Base-by-base conservation (phyloP, 2,797 vertebrate species). In the Scolopax bukidnonensis region DNA sequence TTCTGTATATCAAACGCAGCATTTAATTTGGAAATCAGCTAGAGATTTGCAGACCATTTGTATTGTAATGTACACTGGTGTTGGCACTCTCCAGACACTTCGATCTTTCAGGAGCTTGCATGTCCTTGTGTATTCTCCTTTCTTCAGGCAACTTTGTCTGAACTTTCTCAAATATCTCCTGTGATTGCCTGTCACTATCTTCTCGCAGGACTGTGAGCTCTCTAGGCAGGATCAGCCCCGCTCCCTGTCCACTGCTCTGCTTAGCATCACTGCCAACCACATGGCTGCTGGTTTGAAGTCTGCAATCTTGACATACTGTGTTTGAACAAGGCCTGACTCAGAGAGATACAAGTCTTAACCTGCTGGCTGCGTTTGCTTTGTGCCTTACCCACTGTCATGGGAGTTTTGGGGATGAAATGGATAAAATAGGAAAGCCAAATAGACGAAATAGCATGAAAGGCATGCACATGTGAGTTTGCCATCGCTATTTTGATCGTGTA, bases 211-310 rank as follows among this genome's bases (percentile, higher is more conserved):
- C 59, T 69, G 47, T 0, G 9, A 82, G 84, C 74, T 78, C 43
- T 84, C n/a, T 51, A 12, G 76, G n/a, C 75, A 76, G 67, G 71
- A 81, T 77, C 84, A 81, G 48, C 45, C 56, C 69, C 5, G 10
- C 86, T 84, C 87, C 43, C 47, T 15, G 81, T 54, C 80, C 4
- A 1, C 75, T 95, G 82, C 53, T 94, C 74, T 94, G 88, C 61
- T 92, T 93, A 92, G 87, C 89, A 63, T 85, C 87, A 83, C 95
- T 93, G 87, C 87, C 74, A 75, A 80, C 28, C 54, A 13, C 69
- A 13, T 54, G 87, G 65, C 84, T 94, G 57, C 77, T 67, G 30
- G 41, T 89, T 93, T 84, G 59, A 73, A 83, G 65, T 40, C 87
- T 94, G 84, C 73, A 78, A 2, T 71, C 59, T 54, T 77, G 70